A percentile compares a stretch with the other conserved stretches of the same genome.
phyloP scores from a whole-genome alignment of 2,113 vertebrate species.

The Thryonomys swinderianus region DNA sequence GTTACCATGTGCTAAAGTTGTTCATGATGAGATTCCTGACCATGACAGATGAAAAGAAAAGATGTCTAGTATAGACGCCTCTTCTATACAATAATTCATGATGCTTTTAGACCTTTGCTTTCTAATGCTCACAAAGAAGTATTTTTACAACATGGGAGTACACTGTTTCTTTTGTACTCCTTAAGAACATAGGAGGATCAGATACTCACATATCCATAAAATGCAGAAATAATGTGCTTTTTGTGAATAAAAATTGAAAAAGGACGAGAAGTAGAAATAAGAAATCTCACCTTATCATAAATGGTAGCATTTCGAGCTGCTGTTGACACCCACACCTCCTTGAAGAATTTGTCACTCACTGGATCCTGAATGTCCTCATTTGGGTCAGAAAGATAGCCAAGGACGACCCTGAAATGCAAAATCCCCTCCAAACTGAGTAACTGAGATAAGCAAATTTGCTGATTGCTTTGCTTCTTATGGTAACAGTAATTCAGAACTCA shows the following conservation, averaged over 20 bases:
- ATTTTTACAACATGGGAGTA: background rate
- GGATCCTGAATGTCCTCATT: slow-evolving; percentile 93
- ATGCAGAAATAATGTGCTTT: background rate
- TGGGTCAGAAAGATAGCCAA: slow-evolving; percentile 89
- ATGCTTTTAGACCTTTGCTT: background rate
- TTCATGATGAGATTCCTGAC: background rate
- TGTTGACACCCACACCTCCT: slow-evolving; percentile 96
- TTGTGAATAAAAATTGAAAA: background rate
- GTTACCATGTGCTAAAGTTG: background rate
- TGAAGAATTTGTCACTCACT: slow-evolving; percentile 96
- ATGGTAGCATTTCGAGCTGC: slow-evolving; percentile 95
- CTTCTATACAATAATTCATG: background rate
- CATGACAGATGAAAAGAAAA: background rate
- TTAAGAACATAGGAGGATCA: background rate
- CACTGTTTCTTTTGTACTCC: background rate
- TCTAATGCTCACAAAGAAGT: background rate
- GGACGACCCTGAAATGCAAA: slow-evolving; percentile 88
- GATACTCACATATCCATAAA: background rate
- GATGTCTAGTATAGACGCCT: background rate
- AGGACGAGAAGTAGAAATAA: rapidly evolving
- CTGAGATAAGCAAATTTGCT: background rate
- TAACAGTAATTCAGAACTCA: background rate
- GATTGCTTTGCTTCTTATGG: background rate
- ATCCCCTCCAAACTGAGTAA: background rate
- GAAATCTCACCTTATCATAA: slow-evolving; percentile 91